Percentiles rank a stretch among this genome's conserved stretches.
phyloP scores from a whole-genome alignment of 2,888 invertebrate genomes.

The Himalopsyche anomala region DNA sequence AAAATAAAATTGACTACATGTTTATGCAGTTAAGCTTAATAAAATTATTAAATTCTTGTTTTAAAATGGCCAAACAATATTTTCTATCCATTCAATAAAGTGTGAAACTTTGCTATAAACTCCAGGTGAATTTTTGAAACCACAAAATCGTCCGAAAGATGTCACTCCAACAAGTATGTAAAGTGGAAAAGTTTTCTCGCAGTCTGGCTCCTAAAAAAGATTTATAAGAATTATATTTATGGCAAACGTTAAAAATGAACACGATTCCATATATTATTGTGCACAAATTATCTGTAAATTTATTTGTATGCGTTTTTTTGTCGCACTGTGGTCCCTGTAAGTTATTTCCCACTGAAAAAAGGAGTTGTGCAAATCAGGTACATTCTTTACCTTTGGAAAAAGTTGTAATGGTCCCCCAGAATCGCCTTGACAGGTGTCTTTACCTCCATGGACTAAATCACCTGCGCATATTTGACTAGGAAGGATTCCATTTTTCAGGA shows the following conservation, averaged over 20 bases:
- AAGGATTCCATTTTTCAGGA: conserved; percentile 71
- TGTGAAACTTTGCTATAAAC: conserved; percentile 75
- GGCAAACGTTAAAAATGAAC: too few relatives aligned
- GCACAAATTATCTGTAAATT: too few relatives aligned
- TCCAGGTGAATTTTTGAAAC: conserved; percentile 75
- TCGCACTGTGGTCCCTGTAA: too few relatives aligned
- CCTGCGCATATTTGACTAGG: conserved; percentile 74
- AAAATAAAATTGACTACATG: too few relatives aligned
- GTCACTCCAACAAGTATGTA: conserved; percentile 75
- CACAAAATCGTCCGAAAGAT: conserved; percentile 77
- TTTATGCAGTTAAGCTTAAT: too few relatives aligned
- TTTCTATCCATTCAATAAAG: conserved; percentile 76
- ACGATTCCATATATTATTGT: too few relatives aligned
- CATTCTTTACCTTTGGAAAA: conserved; percentile 68
- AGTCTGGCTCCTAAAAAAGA: conserved; percentile 61
- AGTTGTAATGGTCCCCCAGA: conserved; percentile 75
- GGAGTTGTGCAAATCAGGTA: neutral
- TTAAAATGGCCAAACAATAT: conserved; percentile 72
- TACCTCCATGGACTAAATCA: conserved; percentile 73
- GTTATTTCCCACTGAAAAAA: neutral
- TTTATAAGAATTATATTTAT: too few relatives aligned
- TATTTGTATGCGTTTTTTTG: too few relatives aligned
- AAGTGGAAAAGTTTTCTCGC: conserved; percentile 70
- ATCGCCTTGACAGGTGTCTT: conserved; percentile 76
- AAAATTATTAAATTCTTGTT: neutral